Evolutionary conservation across 2,113 vertebrate species (phyloP), one percentile per base, ranked within the genome.

Genomic region (Anhinga anhinga): DNA sequence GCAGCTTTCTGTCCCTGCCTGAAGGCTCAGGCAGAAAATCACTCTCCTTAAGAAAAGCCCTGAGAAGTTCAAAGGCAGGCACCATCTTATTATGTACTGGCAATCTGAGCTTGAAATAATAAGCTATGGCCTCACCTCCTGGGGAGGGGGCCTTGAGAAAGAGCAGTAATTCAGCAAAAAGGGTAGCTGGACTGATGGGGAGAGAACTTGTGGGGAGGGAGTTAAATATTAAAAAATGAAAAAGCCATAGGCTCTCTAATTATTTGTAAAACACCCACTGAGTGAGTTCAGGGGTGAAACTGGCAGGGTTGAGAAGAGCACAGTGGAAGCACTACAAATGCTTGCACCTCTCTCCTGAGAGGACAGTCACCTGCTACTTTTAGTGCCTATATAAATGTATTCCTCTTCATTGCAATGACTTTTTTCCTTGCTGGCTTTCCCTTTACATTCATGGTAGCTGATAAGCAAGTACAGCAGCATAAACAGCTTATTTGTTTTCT

Each of bases 191-290:
- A 15, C 49, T 86, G 34, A 61, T 85, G 49, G 20, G 55, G 44
- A 85, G 36, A 82, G 34, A 44, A 20, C 29, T 14, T 47, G 26
- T 42, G 13, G 32, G 23, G 30, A 72, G 11, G 5, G 6, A 76
- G 86, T 91, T 65, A 84, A 95, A 76, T 94, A 90, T 91, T 89
- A 30, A 94, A 93, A 94, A 84, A 56, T 65, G 8, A 45, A 62
- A 80, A 72, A 87, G 40, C 6, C 3, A 29, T 56, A 58, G 42
- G 38, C 26, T 85, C 6, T 91, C 69, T 92, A 72, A 92, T 88
- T 91, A 59, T 19, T 59, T 38, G 38, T 32, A 58, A 69, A 95
- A 86, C 22, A 82, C 55, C 26, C 27, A 36, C 67, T 66, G 77
- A 40, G 71, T 36, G 56, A 61, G 40, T 77, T 45, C 7, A 50